These are phyloP conservation scores for Oscarella lobularis DNA, from an alignment of 37 sponge, comb jelly and placozoan species.

Conservation along the genomic window DNA sequence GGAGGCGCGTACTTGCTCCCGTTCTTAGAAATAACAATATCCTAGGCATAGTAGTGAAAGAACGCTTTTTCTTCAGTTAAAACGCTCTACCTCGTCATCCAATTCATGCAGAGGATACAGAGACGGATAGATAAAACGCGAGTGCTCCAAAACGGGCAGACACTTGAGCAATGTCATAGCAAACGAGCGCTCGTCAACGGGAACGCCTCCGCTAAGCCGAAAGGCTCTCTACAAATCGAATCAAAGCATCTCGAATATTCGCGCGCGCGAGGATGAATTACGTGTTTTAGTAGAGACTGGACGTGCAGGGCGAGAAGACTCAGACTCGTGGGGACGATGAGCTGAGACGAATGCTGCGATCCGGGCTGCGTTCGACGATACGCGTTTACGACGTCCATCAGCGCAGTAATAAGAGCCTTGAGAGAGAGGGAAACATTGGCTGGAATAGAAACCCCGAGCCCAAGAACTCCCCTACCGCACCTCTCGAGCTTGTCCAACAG, in stretches of 20 bases:
- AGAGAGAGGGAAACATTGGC: conserved; percentile 8
- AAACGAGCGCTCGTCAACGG: conserved; percentile 53
- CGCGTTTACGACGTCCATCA: conserved; percentile 57
- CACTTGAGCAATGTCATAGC: conserved; percentile 70
- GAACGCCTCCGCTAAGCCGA: conserved; percentile 29
- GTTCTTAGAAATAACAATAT: conserved; percentile 13
- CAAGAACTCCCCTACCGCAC: conserved; percentile 17
- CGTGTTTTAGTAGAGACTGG: conserved; percentile 48
- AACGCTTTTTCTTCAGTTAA: too few species aligned
- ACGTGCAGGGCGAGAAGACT: conserved; percentile 60
- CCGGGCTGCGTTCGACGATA: conserved; percentile 41
- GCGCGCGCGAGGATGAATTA: conserved; percentile 13
- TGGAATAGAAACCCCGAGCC: not conserved
- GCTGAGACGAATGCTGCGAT: conserved; percentile 25
- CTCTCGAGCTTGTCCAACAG: conserved; percentile 88
- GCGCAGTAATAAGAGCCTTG: conserved; percentile 69
- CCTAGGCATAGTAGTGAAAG: conserved; percentile 1
- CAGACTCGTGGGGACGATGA: conserved; percentile 59
- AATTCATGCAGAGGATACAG: conserved; percentile 63
- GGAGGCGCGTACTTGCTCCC: conserved; percentile 28
- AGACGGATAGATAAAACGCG: conserved; percentile 61
- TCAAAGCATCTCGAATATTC: not conserved
- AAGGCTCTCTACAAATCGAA: conserved; percentile 57
- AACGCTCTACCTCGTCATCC: conserved; percentile 31
- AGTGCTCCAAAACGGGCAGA: conserved; percentile 52